phyloP scores from a whole-genome alignment of 2,113 vertebrate genomes.

The Indicator indicator region DNA sequence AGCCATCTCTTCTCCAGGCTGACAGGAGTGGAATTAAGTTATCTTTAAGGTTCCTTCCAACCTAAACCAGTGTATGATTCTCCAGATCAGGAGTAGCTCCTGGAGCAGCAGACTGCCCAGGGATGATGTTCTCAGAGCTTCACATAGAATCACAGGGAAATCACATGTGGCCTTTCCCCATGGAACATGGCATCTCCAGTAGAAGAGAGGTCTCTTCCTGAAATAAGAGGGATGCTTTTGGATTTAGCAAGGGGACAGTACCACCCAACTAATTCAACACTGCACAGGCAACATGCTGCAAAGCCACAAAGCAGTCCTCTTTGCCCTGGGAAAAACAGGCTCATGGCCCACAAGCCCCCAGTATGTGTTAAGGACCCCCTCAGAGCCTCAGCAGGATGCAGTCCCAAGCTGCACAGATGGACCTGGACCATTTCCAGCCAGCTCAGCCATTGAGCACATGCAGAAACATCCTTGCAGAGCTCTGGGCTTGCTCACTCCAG shows the following conservation, averaged over 20 bases:
- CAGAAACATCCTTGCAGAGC: neutral
- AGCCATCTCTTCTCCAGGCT: too few relatives aligned
- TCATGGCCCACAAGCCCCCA: too few relatives aligned
- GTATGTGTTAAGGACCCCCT: rapidly evolving
- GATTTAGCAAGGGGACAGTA: neutral
- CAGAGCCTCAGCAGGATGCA: neutral
- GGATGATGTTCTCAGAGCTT: neutral
- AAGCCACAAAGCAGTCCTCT: neutral
- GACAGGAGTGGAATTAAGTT: neutral
- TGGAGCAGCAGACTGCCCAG: neutral
- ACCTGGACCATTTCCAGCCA: neutral
- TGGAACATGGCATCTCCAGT: neutral
- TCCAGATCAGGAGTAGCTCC: neutral
- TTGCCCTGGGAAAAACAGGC: neutral
- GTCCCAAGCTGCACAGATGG: neutral
- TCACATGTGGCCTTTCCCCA: rapidly evolving
- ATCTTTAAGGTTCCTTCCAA: neutral
- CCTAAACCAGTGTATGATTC: neutral
- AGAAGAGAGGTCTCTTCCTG: neutral
- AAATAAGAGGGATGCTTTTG: neutral
- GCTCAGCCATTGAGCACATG: rapidly evolving
- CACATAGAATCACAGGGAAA: neutral
- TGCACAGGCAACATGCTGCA: neutral
- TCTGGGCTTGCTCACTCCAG: neutral
- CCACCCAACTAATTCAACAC: neutral